These are phyloP conservation scores for Sminthurides aquaticus DNA, from an alignment of 2,888 invertebrate species.

Conservation along the genomic window DNA sequence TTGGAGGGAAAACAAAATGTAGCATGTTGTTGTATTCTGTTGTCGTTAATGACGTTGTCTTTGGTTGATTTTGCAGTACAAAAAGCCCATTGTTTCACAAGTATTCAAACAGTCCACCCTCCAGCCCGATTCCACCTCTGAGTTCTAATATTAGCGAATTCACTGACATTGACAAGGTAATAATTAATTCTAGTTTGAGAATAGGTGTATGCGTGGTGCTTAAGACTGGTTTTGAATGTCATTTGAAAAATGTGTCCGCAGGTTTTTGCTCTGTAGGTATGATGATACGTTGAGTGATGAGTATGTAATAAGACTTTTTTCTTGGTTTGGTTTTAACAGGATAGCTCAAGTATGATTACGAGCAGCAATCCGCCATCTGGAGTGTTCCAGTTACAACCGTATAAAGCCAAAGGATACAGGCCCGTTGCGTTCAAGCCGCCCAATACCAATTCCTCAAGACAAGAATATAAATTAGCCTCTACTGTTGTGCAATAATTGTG, in stretches of 20 bases:
- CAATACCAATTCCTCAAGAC: slow-evolving; percentile 13
- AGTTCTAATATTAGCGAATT: slow-evolving; percentile 23
- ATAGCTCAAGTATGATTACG: slow-evolving; percentile 17
- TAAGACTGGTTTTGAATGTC: no score
- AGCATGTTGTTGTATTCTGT: neutral
- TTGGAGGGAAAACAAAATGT: no score
- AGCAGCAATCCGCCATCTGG: slow-evolving; percentile 14
- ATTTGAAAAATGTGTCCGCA: no score
- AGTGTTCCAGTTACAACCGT: slow-evolving; percentile 28
- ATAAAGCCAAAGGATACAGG: slow-evolving; percentile 47
- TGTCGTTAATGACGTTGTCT: neutral
- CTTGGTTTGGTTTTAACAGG: no score
- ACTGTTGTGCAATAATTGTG: slow-evolving; percentile 6
- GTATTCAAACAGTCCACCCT: slow-evolving; percentile 39
- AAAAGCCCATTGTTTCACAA: slow-evolving; percentile 32
- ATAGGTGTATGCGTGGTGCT: no score
- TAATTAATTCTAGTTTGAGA: no score
- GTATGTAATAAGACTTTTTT: no score
- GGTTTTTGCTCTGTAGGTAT: no score
- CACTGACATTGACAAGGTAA: slow-evolving; percentile 26
- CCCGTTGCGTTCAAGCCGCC: slow-evolving; percentile 48
- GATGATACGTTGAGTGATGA: no score
- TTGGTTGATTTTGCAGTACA: slow-evolving; percentile 3
- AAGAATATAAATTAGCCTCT: slow-evolving; percentile 18
- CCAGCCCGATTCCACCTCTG: slow-evolving; percentile 33